These are phyloP conservation scores for Scophthalmus maximus DNA, from an alignment of 2,113 vertebrate genomes.

Conservation along the genomic window DNA sequence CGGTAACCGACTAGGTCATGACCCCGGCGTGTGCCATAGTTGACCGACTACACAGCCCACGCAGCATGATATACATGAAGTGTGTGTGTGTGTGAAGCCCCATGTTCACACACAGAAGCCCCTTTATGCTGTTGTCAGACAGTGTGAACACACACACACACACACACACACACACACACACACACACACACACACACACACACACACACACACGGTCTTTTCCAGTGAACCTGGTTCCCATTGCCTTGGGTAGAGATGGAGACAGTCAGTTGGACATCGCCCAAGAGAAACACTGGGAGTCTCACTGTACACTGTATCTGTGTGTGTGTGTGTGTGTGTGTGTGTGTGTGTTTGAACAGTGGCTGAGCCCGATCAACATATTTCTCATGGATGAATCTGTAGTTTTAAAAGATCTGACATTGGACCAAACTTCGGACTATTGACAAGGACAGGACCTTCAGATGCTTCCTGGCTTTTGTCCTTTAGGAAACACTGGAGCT, in stretches of 20 bases:
- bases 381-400: not conserved
- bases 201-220: constrained; percentile 20
- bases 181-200: constrained; percentile 14
- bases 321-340: constrained; percentile 23
- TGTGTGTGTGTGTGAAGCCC: not conserved
- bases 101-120: constrained; percentile 34
- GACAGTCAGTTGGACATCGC: constrained; percentile 34
- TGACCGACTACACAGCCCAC: not conserved
- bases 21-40: constrained; percentile 35
- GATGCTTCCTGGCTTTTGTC: too few species aligned
- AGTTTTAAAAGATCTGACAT: not conserved
- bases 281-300: constrained; percentile 51
- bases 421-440: too few species aligned
- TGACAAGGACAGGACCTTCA: too few species aligned
- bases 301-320: not conserved
- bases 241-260: constrained; percentile 45
- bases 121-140: constrained; percentile 53
- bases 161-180: constrained; percentile 31
- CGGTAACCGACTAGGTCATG: constrained; percentile 14
- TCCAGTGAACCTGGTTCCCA: constrained; percentile 48
- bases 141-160: constrained; percentile 33
- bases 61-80: not conserved
- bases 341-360: constrained; percentile 30
- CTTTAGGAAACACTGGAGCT: too few species aligned
- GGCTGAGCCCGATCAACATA: not conserved